Evolutionary conservation across 2,113 vertebrate genomes (phyloP).

Genomic region (Pandion haliaetus): DNA sequence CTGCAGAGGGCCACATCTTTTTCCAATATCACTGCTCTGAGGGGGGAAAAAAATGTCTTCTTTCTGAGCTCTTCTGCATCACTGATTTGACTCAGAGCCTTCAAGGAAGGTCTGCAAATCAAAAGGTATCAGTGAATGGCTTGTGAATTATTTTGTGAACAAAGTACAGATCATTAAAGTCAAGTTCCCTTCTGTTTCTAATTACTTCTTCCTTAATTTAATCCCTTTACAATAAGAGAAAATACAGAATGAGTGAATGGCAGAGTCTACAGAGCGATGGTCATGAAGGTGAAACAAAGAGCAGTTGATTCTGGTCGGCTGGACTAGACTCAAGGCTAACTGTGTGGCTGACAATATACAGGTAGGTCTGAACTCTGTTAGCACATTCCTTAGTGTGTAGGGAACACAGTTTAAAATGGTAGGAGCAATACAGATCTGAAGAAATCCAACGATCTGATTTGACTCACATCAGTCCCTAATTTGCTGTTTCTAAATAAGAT

Average conservation of each 20-base stretch:
- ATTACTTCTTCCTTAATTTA: slow-evolving; percentile 34
- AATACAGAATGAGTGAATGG: slow-evolving; percentile 18
- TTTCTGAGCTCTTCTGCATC: slow-evolving; percentile 28
- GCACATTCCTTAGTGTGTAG: neutral
- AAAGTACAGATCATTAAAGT: slow-evolving; percentile 39
- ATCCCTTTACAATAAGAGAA: neutral
- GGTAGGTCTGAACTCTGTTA: neutral
- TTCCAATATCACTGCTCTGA: slow-evolving; percentile 45
- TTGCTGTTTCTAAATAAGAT: neutral
- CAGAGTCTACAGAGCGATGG: neutral
- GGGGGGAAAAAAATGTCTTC: neutral
- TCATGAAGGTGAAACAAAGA: neutral
- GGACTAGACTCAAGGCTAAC: neutral
- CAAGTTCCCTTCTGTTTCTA: slow-evolving; percentile 40
- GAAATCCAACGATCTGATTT: neutral
- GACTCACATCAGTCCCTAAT: neutral
- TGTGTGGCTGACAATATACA: neutral
- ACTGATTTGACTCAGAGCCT: slow-evolving; percentile 44
- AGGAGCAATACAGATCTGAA: neutral
- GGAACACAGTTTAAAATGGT: neutral
- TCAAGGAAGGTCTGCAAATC: slow-evolving; percentile 39
- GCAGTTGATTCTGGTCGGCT: neutral
- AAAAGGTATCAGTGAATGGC: slow-evolving; percentile 12
- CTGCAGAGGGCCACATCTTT: slow-evolving; percentile 43
- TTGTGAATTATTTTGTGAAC: slow-evolving; percentile 48